These are phyloP conservation scores for Acropora tenuis DNA, from an alignment of 64 coral and sea anemone genomes.

Conservation along the genomic window DNA sequence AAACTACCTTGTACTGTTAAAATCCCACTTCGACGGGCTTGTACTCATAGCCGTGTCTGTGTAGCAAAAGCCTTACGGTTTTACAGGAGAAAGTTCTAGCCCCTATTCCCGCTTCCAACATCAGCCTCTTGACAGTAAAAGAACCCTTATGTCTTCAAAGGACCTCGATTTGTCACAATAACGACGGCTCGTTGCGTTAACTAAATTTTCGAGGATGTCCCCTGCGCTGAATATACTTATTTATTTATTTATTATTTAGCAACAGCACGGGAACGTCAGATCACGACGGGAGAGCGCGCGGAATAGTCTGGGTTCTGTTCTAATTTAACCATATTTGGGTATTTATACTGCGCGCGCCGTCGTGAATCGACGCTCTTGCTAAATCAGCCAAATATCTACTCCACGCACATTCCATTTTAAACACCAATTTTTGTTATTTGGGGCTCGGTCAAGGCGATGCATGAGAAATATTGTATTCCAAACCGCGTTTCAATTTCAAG, in stretches of 20 bases:
- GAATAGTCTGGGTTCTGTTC: too few relatives aligned
- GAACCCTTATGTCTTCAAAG: conserved; percentile 12
- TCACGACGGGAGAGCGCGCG: too few relatives aligned
- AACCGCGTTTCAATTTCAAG: too few relatives aligned
- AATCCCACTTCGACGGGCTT: conserved; percentile 10
- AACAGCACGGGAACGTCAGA: too few relatives aligned
- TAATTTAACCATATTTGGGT: too few relatives aligned
- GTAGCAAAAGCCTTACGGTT: not conserved
- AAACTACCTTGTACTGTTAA: not conserved
- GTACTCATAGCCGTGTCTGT: conserved; percentile 19
- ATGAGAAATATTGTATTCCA: not conserved
- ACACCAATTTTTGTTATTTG: not conserved
- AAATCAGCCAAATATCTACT: not conserved
- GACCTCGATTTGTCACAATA: not conserved
- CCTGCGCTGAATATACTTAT: not conserved
- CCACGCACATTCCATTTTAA: not conserved
- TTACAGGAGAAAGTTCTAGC: not conserved
- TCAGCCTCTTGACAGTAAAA: conserved; percentile 3
- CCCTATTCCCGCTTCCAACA: not conserved
- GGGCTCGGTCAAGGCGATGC: conserved; percentile 1
- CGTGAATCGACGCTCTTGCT: too few relatives aligned
- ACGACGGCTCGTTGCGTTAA: not conserved
- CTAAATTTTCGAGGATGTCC: conserved; percentile 44
- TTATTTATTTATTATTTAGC: too few relatives aligned
- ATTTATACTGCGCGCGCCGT: too few relatives aligned